Evolutionary conservation across 2,113 vertebrate species (phyloP), one percentile per base, ranked within the genome.

Genomic region (Turdus rufiventris): DNA sequence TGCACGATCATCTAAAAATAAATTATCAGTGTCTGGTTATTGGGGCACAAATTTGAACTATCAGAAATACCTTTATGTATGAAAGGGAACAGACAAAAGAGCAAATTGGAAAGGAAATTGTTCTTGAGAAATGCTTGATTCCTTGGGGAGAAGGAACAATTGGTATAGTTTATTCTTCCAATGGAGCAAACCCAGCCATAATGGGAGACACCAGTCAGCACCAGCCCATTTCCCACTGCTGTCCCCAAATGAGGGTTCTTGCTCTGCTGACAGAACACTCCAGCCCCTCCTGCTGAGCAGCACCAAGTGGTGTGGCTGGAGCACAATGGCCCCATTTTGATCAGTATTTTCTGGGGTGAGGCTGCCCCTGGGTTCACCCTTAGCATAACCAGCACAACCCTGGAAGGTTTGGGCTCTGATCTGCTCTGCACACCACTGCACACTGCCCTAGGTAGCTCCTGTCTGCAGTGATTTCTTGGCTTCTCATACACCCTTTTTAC

Each of bases 31-130:
- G 47, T 47, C 18, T 51, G n/a, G 8, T 38, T 81, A n/a, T 47
- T 61, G 4, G 21, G 66, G 8, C 15, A 67, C 11, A 61, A 71
- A 71, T 68, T 10, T 67, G 18, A 75, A 38, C 24, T 34, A 19
- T 24, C n/a, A 68, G 45, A 85, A 86, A 42, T 65, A 54, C 14
- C 4, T 72, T 72, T 58, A 0, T 7, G 3, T 6, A 23, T 18
- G 10, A 71, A 86, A 75, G 1, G 1, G 2, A 0, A 0, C 9
- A 34, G 18, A 38, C 6, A 28, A 65, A 33, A 40, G 29, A 53
- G 7, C 2, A 72, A 3, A 8, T 3, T 38, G 45, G 43, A 43
- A 40, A 57, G 12, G 50, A 75, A 79, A 28, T 5, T 48, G 3
- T 3, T 6, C 7, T 16, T 80, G 29, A 29, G 48, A 61, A 65